These are phyloP conservation scores for Gymnocypris eckloni DNA, from an alignment of 2,797 vertebrate species.

Conservation along the genomic window DNA sequence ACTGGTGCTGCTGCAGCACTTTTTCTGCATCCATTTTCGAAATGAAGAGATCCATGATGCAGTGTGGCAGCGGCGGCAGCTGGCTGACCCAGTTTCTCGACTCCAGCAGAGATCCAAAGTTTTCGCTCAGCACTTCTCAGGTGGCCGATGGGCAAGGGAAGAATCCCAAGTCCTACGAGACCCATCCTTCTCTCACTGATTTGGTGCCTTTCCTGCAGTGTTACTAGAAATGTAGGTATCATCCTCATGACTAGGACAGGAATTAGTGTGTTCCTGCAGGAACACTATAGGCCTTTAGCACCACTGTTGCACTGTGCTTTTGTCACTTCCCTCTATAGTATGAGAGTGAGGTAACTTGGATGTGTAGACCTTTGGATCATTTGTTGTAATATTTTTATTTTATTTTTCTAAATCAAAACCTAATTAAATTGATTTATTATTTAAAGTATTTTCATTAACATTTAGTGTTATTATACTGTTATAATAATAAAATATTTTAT, in stretches of 20 bases:
- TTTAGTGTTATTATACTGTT: background rate
- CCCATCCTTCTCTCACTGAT: conserved; percentile 2
- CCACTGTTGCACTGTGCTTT: background rate
- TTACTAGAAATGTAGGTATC: background rate
- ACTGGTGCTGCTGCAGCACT: conserved; percentile 34
- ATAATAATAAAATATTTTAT: background rate
- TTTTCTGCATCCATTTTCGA: conserved; percentile 4
- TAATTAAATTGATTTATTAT: background rate
- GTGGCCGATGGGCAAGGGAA: conserved; percentile 42
- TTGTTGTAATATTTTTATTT: background rate
- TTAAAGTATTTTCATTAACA: background rate
- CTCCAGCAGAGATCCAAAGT: conserved; percentile 39
- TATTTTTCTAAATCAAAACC: background rate
- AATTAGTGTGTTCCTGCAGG: conserved; percentile 15
- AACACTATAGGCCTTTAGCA: conserved; percentile 6
- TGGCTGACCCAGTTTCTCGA: conserved; percentile 64
- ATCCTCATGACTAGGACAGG: background rate
- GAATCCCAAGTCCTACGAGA: conserved; percentile 25
- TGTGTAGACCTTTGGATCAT: background rate
- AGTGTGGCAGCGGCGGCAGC: conserved; percentile 39
- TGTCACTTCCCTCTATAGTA: conserved; percentile 14
- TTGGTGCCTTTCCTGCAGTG: background rate
- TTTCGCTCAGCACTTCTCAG: conserved; percentile 47
- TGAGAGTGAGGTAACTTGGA: background rate
- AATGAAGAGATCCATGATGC: conserved; percentile 44